These are phyloP conservation scores for Beris chalybata DNA, from an alignment of 2,888 invertebrate genomes.

Conservation along the genomic window DNA sequence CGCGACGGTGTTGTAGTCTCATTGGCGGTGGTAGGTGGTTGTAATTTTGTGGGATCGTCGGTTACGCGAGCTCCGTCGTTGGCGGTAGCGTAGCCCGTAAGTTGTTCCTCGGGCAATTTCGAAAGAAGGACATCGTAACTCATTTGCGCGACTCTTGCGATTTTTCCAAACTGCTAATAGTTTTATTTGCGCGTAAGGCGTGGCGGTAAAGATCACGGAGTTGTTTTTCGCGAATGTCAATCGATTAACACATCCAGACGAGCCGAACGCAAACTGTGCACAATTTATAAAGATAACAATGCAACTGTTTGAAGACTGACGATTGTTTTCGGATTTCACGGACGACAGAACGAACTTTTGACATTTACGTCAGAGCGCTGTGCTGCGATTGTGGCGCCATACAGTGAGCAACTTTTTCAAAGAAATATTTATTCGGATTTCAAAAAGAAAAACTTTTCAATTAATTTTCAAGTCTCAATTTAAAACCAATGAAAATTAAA, in stretches of 20 bases:
- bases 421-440: no score
- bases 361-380: constrained; percentile 1
- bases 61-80: constrained; percentile 34
- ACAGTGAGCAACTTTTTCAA: no score
- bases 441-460: no score
- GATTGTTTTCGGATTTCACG: background rate
- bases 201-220: background rate
- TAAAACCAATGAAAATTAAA: no score
- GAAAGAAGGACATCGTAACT: constrained; percentile 55
- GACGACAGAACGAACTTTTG: background rate
- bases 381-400: no score
- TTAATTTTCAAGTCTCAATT: no score
- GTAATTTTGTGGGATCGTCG: constrained; percentile 46
- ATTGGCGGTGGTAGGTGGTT: constrained; percentile 9
- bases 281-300: constrained; percentile 22
- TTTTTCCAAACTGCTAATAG: constrained; percentile 8
- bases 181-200: background rate
- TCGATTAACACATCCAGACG: constrained; percentile 10
- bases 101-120: constrained; percentile 53
- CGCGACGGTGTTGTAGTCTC: constrained; percentile 50
- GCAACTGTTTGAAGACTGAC: constrained; percentile 11
- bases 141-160: constrained; percentile 46
- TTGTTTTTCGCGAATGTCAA: constrained; percentile 4
- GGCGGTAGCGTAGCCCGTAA: constrained; percentile 44
- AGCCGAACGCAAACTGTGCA: background rate